Percentiles rank a stretch among this genome's conserved stretches.
These are phyloP conservation scores for Cryptoleucopteryx plumbea DNA, from an alignment of 2,113 vertebrate genomes.

Conservation along the genomic window DNA sequence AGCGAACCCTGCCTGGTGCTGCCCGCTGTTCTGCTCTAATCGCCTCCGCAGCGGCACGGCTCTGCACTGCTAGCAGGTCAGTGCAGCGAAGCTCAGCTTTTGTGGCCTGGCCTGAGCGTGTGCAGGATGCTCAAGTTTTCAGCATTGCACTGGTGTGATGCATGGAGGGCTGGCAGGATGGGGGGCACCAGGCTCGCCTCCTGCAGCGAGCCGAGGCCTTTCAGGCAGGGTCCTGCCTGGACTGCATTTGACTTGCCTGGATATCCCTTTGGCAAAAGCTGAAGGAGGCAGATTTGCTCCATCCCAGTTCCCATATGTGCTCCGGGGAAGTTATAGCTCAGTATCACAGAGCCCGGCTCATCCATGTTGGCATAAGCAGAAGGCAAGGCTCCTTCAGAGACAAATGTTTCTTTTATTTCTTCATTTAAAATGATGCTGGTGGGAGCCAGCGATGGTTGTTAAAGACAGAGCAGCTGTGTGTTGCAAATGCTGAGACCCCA, in stretches of 20 bases:
- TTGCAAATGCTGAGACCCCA: neutral
- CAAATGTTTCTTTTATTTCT: neutral
- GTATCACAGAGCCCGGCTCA: neutral
- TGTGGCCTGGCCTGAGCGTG: neutral
- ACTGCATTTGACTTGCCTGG: neutral
- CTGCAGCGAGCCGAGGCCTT: fast-evolving
- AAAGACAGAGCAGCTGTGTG: neutral
- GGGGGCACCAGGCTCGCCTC: neutral
- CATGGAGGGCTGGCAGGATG: neutral
- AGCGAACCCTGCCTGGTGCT: neutral
- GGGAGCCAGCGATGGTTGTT: neutral
- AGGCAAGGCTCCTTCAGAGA: neutral
- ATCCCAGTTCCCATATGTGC: neutral
- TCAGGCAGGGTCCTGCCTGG: neutral
- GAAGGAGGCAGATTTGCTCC: neutral
- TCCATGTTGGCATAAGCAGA: neutral
- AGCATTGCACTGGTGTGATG: neutral
- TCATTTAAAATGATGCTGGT: neutral
- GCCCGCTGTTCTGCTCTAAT: neutral
- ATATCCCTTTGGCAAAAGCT: neutral
- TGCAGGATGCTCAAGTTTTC: neutral
- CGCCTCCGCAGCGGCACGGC: fast-evolving
- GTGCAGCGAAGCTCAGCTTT: neutral
- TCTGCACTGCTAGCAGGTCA: fast-evolving
- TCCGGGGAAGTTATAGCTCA: neutral